Conservation (phyloP, 2,888 invertebrate species). For the Seira sanloemensis region DNA sequence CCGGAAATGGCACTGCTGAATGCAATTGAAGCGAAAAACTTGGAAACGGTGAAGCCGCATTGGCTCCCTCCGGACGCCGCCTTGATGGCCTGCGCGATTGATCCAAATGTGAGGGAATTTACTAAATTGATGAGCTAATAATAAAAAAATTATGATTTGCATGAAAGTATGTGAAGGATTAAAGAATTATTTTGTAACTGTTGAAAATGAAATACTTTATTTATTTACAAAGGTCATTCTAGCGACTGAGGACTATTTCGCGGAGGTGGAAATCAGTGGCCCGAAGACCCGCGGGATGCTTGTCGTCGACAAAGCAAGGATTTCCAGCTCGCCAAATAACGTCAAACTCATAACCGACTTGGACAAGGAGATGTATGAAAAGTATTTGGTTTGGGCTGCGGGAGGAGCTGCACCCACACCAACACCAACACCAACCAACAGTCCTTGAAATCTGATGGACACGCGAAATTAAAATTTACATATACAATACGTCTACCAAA, state of each 20-base stretch:
- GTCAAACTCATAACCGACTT: conserved; percentile 77
- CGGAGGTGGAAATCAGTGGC: conserved; percentile 33
- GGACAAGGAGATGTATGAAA: conserved; percentile 77
- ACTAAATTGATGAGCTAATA: too few species aligned
- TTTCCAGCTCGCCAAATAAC: conserved; percentile 17
- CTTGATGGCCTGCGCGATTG: conserved; percentile 65
- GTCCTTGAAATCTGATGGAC: too few species aligned
- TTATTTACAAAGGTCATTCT: conserved; percentile 30
- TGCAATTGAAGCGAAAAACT: conserved; percentile 76
- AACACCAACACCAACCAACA: too few species aligned
- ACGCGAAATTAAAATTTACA: too few species aligned
- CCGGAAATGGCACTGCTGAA: conserved; percentile 78
- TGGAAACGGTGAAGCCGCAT: conserved; percentile 21
- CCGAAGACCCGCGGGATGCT: conserved; percentile 34
- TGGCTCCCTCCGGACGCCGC: conserved; percentile 69
- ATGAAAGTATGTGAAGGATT: too few species aligned
- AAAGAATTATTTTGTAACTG: too few species aligned
- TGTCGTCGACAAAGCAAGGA: conserved; percentile 28
- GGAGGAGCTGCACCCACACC: conserved; percentile 73
- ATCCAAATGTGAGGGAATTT: conserved; percentile 53
- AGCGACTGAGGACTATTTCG: conserved; percentile 37
- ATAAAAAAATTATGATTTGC: too few species aligned
- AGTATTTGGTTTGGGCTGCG: conserved; percentile 77
- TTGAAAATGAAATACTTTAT: too few species aligned
- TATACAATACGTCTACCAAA: too few species aligned